Conservation (phyloP, 2,797 vertebrate genomes). For the Macroramphosus scolopax region DNA sequence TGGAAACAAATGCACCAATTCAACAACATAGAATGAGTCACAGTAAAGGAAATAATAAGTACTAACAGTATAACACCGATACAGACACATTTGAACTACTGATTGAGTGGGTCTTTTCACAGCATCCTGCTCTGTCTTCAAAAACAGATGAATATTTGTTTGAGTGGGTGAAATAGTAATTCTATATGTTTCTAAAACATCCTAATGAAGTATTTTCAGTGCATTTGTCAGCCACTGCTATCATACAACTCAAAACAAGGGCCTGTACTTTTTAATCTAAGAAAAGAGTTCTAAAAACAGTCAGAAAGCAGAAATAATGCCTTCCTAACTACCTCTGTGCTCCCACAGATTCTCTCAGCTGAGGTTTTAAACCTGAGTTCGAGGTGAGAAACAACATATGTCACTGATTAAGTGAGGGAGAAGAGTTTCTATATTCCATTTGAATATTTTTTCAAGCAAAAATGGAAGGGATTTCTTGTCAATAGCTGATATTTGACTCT, state of each 20-base stretch:
- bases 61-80: constrained; percentile 6
- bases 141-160: constrained; percentile 31
- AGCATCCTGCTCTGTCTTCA: constrained; percentile 13
- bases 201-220: constrained; percentile 1
- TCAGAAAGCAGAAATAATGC: too few species aligned
- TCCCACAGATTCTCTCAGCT: too few species aligned
- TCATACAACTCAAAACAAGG: constrained; percentile 4
- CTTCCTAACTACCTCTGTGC: too few species aligned
- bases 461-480: neutral
- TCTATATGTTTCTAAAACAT: too few species aligned
- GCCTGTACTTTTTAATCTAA: too few species aligned
- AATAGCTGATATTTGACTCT: neutral
- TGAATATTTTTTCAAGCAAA: too few species aligned
- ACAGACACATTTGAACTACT: constrained; percentile 19
- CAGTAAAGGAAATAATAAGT: constrained; percentile 16
- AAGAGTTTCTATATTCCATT: too few species aligned
- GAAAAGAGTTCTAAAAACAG: too few species aligned
- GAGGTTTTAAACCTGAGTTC: too few species aligned
- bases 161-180: neutral
- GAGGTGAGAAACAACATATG: constrained; percentile 13
- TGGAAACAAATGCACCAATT: constrained; percentile 56
- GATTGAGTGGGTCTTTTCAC: constrained; percentile 23
- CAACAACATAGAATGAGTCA: constrained; percentile 29
- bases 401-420: neutral
- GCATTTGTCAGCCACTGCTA: constrained; percentile 12